Conservation (phyloP, 2,888 invertebrate genomes). For the Myopa tessellatipennis region DNA sequence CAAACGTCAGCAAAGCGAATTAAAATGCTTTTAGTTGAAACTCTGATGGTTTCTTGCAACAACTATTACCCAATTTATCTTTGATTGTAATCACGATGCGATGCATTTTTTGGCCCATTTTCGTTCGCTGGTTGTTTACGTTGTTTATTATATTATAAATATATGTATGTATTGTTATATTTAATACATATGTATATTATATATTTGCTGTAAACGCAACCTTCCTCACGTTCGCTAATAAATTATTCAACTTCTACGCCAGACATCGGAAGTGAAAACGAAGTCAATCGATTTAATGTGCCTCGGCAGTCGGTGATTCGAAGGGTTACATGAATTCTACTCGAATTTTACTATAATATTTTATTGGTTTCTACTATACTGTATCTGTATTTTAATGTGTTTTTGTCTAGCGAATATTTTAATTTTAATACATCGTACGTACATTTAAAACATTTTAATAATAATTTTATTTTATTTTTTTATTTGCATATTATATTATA, state of each 20-base stretch:
- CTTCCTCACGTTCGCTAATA: conserved; percentile 62
- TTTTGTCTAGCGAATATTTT: no score
- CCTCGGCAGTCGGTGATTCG: not conserved
- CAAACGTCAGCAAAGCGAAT: conserved; percentile 30
- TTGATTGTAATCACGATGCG: conserved; percentile 32
- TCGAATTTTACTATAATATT: no score
- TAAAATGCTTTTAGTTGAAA: conserved; percentile 37
- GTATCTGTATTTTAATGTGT: no score
- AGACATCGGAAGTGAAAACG: conserved; percentile 31
- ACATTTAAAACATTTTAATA: no score
- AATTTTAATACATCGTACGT: no score
- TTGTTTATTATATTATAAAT: not conserved
- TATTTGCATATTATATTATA: no score
- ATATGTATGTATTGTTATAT: no score
- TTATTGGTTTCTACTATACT: no score
- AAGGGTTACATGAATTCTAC: not conserved
- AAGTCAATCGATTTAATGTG: not conserved
- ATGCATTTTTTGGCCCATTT: conserved; percentile 1
- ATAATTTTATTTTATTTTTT: no score
- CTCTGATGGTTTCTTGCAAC: conserved; percentile 11
- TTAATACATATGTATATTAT: no score
- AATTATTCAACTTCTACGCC: conserved; percentile 62
- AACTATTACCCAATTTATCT: conserved; percentile 35
- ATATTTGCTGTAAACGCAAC: conserved; percentile 50
- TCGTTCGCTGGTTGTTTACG: not conserved